Base-by-base conservation (phyloP, 2,888 invertebrate genomes). In the Drosophila recens region DNA sequence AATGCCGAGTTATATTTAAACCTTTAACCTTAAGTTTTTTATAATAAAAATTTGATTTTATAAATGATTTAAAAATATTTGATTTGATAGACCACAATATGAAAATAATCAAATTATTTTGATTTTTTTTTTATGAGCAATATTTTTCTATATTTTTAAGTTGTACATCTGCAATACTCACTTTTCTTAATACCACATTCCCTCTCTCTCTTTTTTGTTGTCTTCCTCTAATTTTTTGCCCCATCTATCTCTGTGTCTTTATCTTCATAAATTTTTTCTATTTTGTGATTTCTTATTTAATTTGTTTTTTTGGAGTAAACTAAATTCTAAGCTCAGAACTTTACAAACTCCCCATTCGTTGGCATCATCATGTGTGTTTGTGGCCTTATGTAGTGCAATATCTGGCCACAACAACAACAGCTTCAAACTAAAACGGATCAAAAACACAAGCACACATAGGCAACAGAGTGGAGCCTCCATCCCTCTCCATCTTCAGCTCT, bases 351-450 rank as follows among this genome's bases (percentile, higher is more conserved):
- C 87, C 82, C 82, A 61, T 69, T 43, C 48, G 56, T 61, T 68
- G 67, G 58, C 67, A 56, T 46, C 74, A 67, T 56, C 79, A 69
- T 75, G 63, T 52, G 70, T 80, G 59, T 49, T 70, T 80, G 57
- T 58, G 75, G 78, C 80, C 72, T 72, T 76, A 76, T 77, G 79
- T 78, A 79, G 78, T 78, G 79, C 77, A 77, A 76, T 59, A 76
- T 76, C 61, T 72, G 67, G 74, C 66, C 48, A 48, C 42, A 49
- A 46, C 23, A 48, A 48, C 38, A 53, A 15, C 78, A 72, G 75
- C 67, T 71, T 4, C 65, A 72, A 79, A 62, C 77, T 46, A 79
- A 75, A 83, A 79, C 87, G 83, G 84, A 83, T 83, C 84, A 83
- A 59, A 73, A 69, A 56, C 38, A 56, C 38, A 67, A 23, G 36